Conservation (phyloP, 1,140 invertebrate genomes). For the Gryon sp. region DNA sequence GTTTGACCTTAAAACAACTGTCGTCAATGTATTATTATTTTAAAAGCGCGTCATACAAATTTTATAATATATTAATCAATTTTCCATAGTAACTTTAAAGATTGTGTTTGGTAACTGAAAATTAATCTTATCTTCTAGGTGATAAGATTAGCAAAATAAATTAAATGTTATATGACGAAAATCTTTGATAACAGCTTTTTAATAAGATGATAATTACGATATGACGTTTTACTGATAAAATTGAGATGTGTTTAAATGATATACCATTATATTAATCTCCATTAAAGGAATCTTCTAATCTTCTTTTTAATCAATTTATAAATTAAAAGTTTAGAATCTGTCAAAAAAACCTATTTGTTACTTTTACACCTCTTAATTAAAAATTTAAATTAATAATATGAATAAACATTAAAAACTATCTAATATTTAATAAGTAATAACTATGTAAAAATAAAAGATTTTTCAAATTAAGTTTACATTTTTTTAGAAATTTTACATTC, state of each 20-base stretch:
- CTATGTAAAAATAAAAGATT: no score
- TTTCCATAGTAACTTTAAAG: slow-evolving; percentile 1
- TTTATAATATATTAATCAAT: slow-evolving; percentile 4
- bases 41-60: not conserved
- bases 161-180: slow-evolving; percentile 17
- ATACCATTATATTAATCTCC: not conserved
- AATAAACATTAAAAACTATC: no score
- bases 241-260: slow-evolving; percentile 3
- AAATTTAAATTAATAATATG: no score
- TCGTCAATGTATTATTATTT: not conserved
- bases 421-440: no score
- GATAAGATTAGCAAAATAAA: slow-evolving; percentile 47
- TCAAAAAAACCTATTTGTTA: no score
- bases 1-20: not conserved
- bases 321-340: no score
- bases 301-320: no score
- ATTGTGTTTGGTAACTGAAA: slow-evolving; percentile 32
- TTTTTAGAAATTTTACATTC: no score
- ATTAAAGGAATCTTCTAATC: no score
- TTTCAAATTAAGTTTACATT: no score
- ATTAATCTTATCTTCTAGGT: slow-evolving; percentile 15
- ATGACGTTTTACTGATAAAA: slow-evolving; percentile 24
- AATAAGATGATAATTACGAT: slow-evolving; percentile 28
- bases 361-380: no score
- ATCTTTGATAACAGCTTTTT: slow-evolving; percentile 13